phyloP scores from a whole-genome alignment of 2,113 vertebrate genomes.

The Toxotes jaculatrix region DNA sequence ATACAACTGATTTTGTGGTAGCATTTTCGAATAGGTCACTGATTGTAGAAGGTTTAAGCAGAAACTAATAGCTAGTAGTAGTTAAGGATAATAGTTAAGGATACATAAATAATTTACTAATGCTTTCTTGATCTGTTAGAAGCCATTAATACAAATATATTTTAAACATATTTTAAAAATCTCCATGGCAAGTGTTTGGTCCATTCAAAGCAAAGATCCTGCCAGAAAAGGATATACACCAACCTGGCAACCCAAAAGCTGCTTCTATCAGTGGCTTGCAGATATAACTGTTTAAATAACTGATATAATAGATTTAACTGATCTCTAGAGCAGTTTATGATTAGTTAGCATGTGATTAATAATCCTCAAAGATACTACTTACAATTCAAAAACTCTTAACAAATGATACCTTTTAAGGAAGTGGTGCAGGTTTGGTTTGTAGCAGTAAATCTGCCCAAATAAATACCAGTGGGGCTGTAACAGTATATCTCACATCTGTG shows the following conservation, averaged over 20 bases:
- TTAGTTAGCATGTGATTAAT: too few species aligned
- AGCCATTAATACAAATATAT: background rate
- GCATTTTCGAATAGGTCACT: background rate
- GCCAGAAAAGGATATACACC: background rate
- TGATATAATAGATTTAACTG: background rate
- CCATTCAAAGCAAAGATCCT: background rate
- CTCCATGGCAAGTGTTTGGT: too few species aligned
- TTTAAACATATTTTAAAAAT: background rate
- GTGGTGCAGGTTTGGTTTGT: background rate
- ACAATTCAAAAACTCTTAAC: background rate
- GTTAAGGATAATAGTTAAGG: too few species aligned
- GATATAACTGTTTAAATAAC: background rate
- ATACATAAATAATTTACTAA: background rate
- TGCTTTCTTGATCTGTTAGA: background rate
- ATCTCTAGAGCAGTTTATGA: background rate
- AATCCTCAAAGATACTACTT: background rate
- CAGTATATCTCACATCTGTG: background rate
- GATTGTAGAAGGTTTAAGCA: too few species aligned
- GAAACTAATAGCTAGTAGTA: too few species aligned
- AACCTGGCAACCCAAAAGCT: background rate
- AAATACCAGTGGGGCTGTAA: background rate
- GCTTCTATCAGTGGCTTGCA: background rate
- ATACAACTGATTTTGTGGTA: background rate
- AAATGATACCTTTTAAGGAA: background rate
- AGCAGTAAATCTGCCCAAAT: background rate